A percentile compares a stretch with the other conserved stretches of the same genome.
Evolutionary conservation across 2,888 invertebrate species (phyloP).

Genomic region (Acanthosoma haemorrhoidale): DNA sequence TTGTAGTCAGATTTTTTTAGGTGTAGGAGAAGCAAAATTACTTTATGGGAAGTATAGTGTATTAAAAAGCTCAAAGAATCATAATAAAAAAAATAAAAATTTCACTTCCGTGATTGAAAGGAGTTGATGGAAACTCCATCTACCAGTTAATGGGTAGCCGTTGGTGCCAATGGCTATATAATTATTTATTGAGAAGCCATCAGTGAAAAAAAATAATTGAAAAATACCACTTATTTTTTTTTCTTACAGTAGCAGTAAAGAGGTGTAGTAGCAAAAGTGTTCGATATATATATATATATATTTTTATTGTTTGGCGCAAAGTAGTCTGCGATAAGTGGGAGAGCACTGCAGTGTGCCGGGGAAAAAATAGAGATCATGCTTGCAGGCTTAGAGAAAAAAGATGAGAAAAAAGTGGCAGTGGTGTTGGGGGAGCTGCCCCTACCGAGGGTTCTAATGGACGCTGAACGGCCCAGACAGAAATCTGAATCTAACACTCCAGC

Average conservation of each 20-base stretch:
- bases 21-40: too few relatives aligned
- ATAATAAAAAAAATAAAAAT: not conserved
- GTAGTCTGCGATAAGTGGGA: not conserved
- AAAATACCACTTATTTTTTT: not conserved
- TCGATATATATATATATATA: constrained; percentile 1
- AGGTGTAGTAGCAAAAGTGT: not conserved
- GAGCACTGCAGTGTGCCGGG: too few relatives aligned
- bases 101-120: too few relatives aligned
- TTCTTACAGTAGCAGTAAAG: not conserved
- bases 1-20: too few relatives aligned
- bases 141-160: not conserved
- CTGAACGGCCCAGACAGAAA: too few relatives aligned
- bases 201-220: not conserved
- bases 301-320: not conserved
- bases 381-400: not conserved
- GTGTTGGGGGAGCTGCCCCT: not conserved
- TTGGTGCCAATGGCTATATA: not conserved
- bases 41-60: too few relatives aligned
- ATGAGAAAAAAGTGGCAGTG: not conserved
- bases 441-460: not conserved
- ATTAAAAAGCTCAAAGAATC: too few relatives aligned
- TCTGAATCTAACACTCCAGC: too few relatives aligned
- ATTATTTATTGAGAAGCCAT: not conserved
- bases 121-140: not conserved
- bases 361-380: not conserved